These are phyloP conservation scores for Isaurus tuberculatus DNA, from an alignment of 92 coral and sea anemone genomes.

Conservation along the genomic window DNA sequence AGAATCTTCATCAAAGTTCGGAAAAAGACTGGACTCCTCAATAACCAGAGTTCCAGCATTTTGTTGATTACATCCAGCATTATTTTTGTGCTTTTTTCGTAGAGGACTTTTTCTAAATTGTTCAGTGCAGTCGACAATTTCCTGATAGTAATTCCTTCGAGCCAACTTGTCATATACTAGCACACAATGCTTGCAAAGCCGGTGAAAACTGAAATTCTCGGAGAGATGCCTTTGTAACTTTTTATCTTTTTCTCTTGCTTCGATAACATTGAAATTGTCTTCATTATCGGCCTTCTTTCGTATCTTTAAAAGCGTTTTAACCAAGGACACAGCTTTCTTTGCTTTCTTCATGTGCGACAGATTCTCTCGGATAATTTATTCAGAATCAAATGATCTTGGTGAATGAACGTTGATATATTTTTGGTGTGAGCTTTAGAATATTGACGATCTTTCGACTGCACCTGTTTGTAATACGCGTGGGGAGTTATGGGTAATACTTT, in stretches of 20 bases:
- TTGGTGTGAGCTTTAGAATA: constrained; percentile 42
- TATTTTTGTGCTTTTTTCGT: not conserved
- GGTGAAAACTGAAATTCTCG: constrained; percentile 61
- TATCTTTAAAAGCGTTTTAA: constrained; percentile 73
- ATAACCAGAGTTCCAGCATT: not conserved
- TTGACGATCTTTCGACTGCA: constrained; percentile 23
- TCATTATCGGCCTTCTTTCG: constrained; percentile 37
- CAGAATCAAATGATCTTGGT: constrained; percentile 35
- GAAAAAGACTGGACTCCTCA: not conserved
- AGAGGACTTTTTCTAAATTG: not conserved
- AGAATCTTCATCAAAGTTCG: constrained; percentile 16
- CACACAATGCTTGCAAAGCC: constrained; percentile 74
- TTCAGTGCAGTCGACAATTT: constrained; percentile 32
- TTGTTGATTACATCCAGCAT: not conserved
- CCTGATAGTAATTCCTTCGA: constrained; percentile 45
- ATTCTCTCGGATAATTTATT: constrained; percentile 29
- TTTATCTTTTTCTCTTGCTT: constrained; percentile 42
- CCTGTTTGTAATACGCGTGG: constrained; percentile 51
- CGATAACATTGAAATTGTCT: constrained; percentile 30
- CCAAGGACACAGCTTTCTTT: constrained; percentile 82
- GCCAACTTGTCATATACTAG: constrained; percentile 71
- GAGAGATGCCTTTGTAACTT: constrained; percentile 33
- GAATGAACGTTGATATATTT: constrained; percentile 37
- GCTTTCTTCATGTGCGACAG: constrained; percentile 48
- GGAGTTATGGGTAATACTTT: constrained; percentile 57